Evolutionary conservation across 2,888 invertebrate species (phyloP), one percentile per base, ranked within the genome.

Genomic region (Chrysina gloriosa): DNA sequence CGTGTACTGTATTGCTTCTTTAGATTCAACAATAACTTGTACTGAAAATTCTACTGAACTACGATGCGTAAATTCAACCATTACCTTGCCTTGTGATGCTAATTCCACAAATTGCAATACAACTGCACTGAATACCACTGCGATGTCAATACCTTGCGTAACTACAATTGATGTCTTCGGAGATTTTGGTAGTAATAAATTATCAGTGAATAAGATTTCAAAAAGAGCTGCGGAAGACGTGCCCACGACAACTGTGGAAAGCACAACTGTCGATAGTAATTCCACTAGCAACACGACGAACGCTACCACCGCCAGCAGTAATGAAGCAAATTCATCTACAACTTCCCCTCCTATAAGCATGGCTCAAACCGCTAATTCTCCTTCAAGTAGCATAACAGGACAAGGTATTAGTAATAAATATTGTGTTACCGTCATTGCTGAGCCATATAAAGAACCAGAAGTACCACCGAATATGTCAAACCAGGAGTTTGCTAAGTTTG

Each of bases 111-210:
- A 67, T 14, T 50, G 50, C n/a, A 52, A 48, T 14, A 31, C 42
- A 27, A 63, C 50, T 2, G 3, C 29, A 9, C n/a, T 23, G 6
- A 67, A 61, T 19, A 54, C 67, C 14, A 63, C 67, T 5, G 7
- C 47, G 1, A 39, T 67, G 11, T 42, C 42, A 2, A 67, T 67
- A 34, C 67, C 67, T 6, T 67, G 67, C 52, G 34, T 67, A n/a
- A 54, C 67, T 9, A 52, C 50, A 3, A 63, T 67, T 50, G 58
- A 63, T 19, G 42, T 67, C 27, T 72, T 67, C 39, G 74, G 74
- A 0, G 71, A 73, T 34, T 67, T 70, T 23, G 36, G 25, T 3
- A 52, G 63, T 9, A 64, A 67, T 21, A 58, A 54, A 39, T 21
- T 69, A 14, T 52, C 39, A 2, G 63, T 67, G n/a, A 67, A 67